These are phyloP conservation scores for Acrossocheilus fasciatus DNA, from an alignment of 2,797 vertebrate species.

Conservation along the genomic window DNA sequence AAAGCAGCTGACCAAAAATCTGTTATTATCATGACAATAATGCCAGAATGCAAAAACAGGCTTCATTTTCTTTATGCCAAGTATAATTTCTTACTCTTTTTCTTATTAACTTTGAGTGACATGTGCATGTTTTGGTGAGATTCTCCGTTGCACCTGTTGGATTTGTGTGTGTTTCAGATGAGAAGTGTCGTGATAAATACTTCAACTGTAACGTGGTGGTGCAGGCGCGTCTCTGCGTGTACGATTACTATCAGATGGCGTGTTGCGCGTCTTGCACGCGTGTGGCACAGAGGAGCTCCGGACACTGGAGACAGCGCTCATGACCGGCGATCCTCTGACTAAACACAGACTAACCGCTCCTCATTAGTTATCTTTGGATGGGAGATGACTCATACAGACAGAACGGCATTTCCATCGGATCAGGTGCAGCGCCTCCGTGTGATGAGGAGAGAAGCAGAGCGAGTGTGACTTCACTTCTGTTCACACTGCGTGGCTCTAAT, in stretches of 20 bases:
- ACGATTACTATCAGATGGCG: slow-evolving; percentile 91
- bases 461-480: not conserved
- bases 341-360: not conserved
- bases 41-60: too few relatives aligned
- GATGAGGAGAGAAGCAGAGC: not conserved
- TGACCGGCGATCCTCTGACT: not conserved
- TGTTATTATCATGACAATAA: too few relatives aligned
- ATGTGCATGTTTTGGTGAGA: not conserved
- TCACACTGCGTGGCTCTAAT: not conserved
- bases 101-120: not conserved
- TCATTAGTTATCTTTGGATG: not conserved
- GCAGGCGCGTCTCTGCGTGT: slow-evolving; percentile 95
- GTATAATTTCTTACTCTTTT: not conserved
- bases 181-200: slow-evolving; percentile 93
- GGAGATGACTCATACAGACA: not conserved
- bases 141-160: not conserved
- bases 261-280: slow-evolving; percentile 92
- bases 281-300: slow-evolving; percentile 78
- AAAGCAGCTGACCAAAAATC: too few relatives aligned
- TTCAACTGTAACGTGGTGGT: slow-evolving; percentile 98
- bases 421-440: not conserved
- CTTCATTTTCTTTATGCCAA: too few relatives aligned
- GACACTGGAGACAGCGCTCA: slow-evolving; percentile 84
- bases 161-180: slow-evolving; percentile 78
- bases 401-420: slow-evolving; percentile 1